Base-by-base conservation (phyloP, 2,797 vertebrate genomes). In the Ceyx erithaca region DNA sequence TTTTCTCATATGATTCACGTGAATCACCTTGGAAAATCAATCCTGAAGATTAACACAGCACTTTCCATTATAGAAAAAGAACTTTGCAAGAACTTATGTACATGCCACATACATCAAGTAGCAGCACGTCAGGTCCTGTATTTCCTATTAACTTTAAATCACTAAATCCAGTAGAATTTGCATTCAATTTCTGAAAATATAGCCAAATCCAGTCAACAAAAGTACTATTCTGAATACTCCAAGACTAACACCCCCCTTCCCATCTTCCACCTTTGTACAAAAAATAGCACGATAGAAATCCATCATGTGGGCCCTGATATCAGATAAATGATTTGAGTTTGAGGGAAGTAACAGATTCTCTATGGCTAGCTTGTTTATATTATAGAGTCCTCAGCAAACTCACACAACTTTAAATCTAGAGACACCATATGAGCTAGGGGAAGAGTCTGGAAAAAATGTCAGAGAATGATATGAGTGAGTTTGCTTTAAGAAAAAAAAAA, bases 361-460 rank as follows among this genome's bases (percentile, higher is more conserved):
- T 71, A 19, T 8, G 57, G n/a, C 14, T 33, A 51, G 18, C n/a
- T 68, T 76, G 28, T 7, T n/a, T n/a, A n/a, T 19, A 72, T 20
- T 35, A 43, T 0, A 55, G 31, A 48, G 45, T 33, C 37, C 25
- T 83, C 59, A 68, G 28, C 11, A 87, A 75, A 75, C 26, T 19
- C n/a, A 46, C 41, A 77, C 16, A 52, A 55, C 41, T 78, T 90
- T 21, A 80, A 35, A 69, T 37, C 49, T 52, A 28, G 10, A 91
- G 43, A 72, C 7, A 41, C 10, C 9, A 35, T 33, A 22, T 20
- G 23, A 75, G 12, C 21, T 46, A 78, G 19, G 8, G 14, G 16
- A 58, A 84, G 78, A 78, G 43, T 14, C 51, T 43, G 26, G 26
- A 19, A 83, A 94, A 94, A 89, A 72, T 7, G 10, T 35, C 22